Percentiles rank a stretch among this genome's conserved stretches.
Evolutionary conservation across 2,888 invertebrate genomes (phyloP).

Genomic region (Deilephila elpenor): DNA sequence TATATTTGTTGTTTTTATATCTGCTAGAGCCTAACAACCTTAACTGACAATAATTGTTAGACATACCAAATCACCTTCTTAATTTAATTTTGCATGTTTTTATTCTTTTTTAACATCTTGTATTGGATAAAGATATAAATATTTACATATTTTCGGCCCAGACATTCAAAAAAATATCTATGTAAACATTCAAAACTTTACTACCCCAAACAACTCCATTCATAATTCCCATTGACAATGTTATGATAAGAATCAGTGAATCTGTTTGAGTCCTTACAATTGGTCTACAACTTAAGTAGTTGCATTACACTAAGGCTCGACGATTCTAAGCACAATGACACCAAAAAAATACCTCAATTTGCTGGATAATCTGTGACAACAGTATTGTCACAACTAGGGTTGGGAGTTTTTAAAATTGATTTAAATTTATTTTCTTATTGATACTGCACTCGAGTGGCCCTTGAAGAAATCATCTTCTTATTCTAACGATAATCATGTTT

Average conservation of each 20-base stretch:
- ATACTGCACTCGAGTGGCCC: too few relatives aligned
- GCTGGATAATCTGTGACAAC: slow-evolving; percentile 19
- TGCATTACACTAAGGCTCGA: slow-evolving; percentile 4
- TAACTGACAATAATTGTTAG: too few relatives aligned
- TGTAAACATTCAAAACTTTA: neutral
- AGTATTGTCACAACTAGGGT: slow-evolving; percentile 1
- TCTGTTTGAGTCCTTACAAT: neutral
- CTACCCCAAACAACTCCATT: slow-evolving; percentile 1
- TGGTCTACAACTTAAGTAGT: slow-evolving; percentile 14
- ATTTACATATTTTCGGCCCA: neutral
- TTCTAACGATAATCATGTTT: too few relatives aligned
- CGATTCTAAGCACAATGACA: neutral
- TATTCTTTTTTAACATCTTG: neutral
- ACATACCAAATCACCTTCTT: too few relatives aligned
- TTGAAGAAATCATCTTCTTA: too few relatives aligned
- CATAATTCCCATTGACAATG: neutral
- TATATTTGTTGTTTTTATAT: too few relatives aligned
- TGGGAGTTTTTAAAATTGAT: neutral
- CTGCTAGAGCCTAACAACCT: too few relatives aligned
- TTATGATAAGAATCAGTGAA: slow-evolving; percentile 8
- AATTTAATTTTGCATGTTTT: too few relatives aligned
- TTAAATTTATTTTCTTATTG: too few relatives aligned
- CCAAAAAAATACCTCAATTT: slow-evolving; percentile 7
- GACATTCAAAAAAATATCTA: neutral
- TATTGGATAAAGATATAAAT: too few relatives aligned